phyloP scores from a whole-genome alignment of 2,797 vertebrate species.

The Lophius americanus region DNA sequence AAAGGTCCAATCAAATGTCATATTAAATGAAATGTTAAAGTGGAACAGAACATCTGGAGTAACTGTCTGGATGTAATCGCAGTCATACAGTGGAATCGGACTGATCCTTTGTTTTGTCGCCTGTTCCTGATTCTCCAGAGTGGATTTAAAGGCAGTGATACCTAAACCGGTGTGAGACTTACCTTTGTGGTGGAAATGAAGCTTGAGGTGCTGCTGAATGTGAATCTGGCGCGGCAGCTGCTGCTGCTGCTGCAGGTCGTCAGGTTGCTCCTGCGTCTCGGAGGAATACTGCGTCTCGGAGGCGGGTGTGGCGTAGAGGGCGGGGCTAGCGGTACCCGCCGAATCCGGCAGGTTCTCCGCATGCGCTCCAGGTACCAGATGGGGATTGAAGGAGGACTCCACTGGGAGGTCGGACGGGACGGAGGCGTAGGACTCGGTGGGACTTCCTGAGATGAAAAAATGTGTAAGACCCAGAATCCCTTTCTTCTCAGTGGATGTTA shows the following conservation, averaged over 20 bases:
- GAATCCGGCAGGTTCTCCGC: slow-evolving; percentile 32
- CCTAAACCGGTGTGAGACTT: slow-evolving; percentile 37
- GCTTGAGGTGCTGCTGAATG: slow-evolving; percentile 81
- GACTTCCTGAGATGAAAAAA: slow-evolving; percentile 1
- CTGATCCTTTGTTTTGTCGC: no score
- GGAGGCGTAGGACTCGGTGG: slow-evolving; percentile 37
- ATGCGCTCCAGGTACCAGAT: slow-evolving; percentile 14
- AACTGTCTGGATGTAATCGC: no score
- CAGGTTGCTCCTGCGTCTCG: slow-evolving; percentile 41
- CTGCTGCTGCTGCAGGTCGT: slow-evolving; percentile 45
- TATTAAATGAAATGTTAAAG: no score
- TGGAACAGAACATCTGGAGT: no score
- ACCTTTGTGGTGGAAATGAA: slow-evolving; percentile 77
- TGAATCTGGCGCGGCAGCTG: slow-evolving; percentile 75
- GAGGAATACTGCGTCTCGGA: slow-evolving; percentile 33
- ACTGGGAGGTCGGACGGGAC: slow-evolving; percentile 32
- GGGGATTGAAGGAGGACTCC: slow-evolving; percentile 46
- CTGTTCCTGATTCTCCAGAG: no score
- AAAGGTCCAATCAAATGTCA: no score
- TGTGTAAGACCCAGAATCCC: no score
- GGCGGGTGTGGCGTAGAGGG: slow-evolving; percentile 24
- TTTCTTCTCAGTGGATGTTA: no score
- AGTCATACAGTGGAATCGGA: no score
- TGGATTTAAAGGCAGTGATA: no score
- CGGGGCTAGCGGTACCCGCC: slow-evolving; percentile 10